These are phyloP conservation scores for Myrmophylax atrothorax DNA, from an alignment of 2,113 vertebrate species.

Conservation along the genomic window DNA sequence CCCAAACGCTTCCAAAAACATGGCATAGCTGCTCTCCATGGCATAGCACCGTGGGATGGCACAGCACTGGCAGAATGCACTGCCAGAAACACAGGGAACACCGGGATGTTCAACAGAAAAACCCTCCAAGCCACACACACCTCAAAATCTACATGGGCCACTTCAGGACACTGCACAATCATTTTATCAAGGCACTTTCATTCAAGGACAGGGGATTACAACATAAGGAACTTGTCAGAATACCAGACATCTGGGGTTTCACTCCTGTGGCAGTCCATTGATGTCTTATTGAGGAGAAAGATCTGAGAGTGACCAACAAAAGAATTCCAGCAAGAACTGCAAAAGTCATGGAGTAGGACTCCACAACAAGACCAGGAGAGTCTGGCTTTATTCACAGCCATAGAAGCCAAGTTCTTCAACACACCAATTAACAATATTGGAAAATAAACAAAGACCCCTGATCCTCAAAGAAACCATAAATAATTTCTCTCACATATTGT, in stretches of 20 bases:
- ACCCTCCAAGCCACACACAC: neutral
- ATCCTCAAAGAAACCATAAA: neutral
- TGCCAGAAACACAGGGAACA: neutral
- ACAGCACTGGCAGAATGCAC: neutral
- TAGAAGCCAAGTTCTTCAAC: neutral
- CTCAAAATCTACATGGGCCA: neutral
- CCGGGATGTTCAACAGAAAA: neutral
- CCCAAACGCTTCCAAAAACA: neutral
- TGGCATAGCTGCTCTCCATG: accelerated
- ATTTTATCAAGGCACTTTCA: neutral
- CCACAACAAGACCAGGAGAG: neutral
- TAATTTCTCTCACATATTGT: neutral
- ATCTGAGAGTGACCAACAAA: neutral
- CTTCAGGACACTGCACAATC: neutral
- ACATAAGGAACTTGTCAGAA: neutral
- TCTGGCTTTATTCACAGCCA: neutral
- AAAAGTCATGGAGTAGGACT: neutral
- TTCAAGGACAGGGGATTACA: neutral
- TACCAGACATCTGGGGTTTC: neutral
- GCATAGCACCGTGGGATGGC: neutral
- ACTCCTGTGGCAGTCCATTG: neutral
- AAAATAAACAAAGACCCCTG: neutral
- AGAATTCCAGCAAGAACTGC: neutral
- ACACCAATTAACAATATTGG: neutral
- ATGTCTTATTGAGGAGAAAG: neutral